phyloP scores from a whole-genome alignment of 2,888 invertebrate genomes.

The Acholoe squamosa region DNA sequence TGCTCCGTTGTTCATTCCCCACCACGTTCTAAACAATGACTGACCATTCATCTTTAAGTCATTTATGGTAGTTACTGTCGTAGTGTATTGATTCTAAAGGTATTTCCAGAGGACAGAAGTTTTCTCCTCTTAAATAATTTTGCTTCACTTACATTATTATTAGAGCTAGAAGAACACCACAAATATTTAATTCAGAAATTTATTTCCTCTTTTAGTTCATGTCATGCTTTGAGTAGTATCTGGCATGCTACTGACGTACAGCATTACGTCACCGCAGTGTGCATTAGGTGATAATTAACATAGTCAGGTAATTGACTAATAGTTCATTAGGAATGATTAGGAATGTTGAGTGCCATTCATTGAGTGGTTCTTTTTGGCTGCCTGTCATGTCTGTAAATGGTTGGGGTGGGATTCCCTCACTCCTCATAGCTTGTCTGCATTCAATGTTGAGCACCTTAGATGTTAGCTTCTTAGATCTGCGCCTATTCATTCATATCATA shows the following conservation, averaged over 20 bases:
- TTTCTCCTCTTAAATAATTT: too few relatives aligned
- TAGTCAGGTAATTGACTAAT: conserved; percentile 17
- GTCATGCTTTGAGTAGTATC: conserved; percentile 31
- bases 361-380: conserved; percentile 16
- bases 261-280: conserved; percentile 20
- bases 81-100: too few relatives aligned
- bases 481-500: background rate
- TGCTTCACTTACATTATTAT: too few relatives aligned
- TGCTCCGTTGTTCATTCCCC: too few relatives aligned
- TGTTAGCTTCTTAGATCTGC: conserved; percentile 17
- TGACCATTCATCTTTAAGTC: too few relatives aligned
- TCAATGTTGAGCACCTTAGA: background rate
- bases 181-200: conserved; percentile 9
- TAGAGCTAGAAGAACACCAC: too few relatives aligned
- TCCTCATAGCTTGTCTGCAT: background rate
- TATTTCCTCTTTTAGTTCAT: conserved; percentile 46
- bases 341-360: background rate
- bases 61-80: too few relatives aligned
- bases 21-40: too few relatives aligned
- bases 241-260: background rate
- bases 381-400: background rate
- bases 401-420: background rate
- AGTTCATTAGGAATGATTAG: background rate
- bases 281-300: conserved; percentile 14
- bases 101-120: too few relatives aligned